A percentile compares a stretch with the other conserved stretches of the same genome.
Conservation (phyloP, 1,140 invertebrate species). For the Eriocheir sinensis region DNA sequence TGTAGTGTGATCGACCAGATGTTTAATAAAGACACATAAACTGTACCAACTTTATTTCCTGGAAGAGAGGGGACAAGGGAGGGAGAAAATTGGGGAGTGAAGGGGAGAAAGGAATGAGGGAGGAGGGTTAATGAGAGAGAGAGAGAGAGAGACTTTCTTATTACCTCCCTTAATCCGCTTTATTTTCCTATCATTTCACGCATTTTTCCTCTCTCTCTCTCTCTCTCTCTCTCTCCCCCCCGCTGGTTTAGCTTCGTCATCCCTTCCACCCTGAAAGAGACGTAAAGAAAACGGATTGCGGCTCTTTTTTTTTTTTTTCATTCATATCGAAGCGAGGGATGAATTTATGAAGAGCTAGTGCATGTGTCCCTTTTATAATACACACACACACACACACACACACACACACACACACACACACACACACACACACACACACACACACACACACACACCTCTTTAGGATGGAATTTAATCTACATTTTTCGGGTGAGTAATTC, state of each 20-base stretch:
- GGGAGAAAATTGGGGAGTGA: background rate
- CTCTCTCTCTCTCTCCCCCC: too few relatives aligned
- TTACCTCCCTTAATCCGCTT: background rate
- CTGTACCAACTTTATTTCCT: conserved; percentile 29
- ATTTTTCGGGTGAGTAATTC: background rate
- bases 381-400: conserved; percentile 3
- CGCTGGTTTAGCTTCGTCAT: background rate
- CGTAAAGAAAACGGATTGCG: too few relatives aligned
- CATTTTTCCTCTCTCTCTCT: background rate
- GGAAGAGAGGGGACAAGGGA: background rate
- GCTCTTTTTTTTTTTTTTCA: background rate
- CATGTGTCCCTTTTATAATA: background rate
- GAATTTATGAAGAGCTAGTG: too few relatives aligned
- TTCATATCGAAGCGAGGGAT: background rate
- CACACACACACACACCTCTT: conserved; percentile 3
- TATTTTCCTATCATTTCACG: background rate
- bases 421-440: conserved; percentile 30
- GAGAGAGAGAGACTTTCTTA: conserved; percentile 38
- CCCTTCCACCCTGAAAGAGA: background rate
- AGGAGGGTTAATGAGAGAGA: too few relatives aligned
- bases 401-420: background rate
- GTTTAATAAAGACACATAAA: conserved; percentile 30
- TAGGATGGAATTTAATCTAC: background rate
- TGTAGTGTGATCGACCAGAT: conserved; percentile 24
- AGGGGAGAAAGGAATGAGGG: background rate